Conservation (phyloP, 2,888 invertebrate genomes). For the Lasius fuliginosus region DNA sequence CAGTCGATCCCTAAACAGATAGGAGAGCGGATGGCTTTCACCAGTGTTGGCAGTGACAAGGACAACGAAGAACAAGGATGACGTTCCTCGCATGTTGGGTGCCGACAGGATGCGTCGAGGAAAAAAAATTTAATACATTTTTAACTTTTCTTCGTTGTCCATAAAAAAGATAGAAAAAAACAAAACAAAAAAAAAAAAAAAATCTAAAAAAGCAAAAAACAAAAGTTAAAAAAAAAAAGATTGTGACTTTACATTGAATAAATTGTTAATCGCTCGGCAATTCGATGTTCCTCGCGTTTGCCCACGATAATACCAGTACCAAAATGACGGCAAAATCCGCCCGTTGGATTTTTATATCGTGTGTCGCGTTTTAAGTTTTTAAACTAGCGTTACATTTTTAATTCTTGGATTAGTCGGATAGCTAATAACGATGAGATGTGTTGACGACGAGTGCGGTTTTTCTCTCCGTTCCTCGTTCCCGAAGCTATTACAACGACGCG, state of each 20-base stretch:
- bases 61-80: constrained; percentile 1
- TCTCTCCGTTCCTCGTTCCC: constrained; percentile 7
- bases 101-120: not conserved
- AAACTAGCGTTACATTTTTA: not conserved
- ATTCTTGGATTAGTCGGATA: not conserved
- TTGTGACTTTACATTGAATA: not conserved
- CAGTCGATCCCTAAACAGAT: not conserved
- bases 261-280: not conserved
- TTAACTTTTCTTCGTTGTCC: not conserved
- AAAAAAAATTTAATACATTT: not conserved
- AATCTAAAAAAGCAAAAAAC: not conserved
- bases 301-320: constrained; percentile 1
- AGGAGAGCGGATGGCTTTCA: not conserved
- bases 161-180: not conserved
- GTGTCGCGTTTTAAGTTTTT: constrained; percentile 5
- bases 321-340: not conserved
- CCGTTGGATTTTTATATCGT: constrained; percentile 5
- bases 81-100: not conserved
- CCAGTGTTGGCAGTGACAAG: not conserved
- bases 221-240: not conserved
- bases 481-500: constrained; percentile 1
- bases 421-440: not conserved
- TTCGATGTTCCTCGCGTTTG: not conserved
- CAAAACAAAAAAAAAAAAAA: not conserved
- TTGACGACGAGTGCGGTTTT: constrained; percentile 7